These are phyloP conservation scores for Chlorocebus sabaeus DNA, from an alignment of 2,113 vertebrate species.

Conservation along the genomic window DNA sequence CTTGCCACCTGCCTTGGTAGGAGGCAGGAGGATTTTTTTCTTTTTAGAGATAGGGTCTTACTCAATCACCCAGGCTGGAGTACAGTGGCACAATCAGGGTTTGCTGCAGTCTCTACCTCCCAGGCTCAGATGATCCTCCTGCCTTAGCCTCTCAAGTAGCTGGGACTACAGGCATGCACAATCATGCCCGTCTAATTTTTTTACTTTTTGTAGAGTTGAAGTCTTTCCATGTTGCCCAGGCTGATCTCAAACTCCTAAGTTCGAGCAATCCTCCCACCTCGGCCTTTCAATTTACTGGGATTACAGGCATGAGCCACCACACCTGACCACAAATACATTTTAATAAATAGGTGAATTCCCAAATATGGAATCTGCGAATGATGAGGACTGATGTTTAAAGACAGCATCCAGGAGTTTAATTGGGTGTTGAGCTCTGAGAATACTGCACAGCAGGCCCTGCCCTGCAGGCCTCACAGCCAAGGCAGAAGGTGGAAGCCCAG, in stretches of 20 bases:
- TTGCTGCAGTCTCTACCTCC: not conserved
- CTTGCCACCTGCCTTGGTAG: not conserved
- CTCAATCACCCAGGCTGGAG: not conserved
- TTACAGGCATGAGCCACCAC: not conserved
- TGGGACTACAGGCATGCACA: not conserved
- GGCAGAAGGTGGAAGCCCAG: not conserved
- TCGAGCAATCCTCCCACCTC: too few relatives aligned
- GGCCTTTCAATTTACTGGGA: not conserved
- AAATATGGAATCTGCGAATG: accelerated
- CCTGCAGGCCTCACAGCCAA: accelerated
- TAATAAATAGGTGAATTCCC: not conserved
- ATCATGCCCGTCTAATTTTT: not conserved
- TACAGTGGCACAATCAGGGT: not conserved
- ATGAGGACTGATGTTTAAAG: not conserved
- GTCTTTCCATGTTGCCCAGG: not conserved
- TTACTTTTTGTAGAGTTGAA: not conserved
- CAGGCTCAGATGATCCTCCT: not conserved
- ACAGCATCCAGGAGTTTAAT: accelerated
- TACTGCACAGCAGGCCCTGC: not conserved
- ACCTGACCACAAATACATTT: not conserved
- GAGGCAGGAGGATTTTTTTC: not conserved
- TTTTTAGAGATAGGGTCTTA: not conserved
- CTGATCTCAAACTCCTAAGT: not conserved
- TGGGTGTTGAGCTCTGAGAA: too few relatives aligned
- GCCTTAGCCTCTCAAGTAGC: not conserved